phyloP scores from a whole-genome alignment of 2,113 vertebrate species.

The Erinaceus europaeus region DNA sequence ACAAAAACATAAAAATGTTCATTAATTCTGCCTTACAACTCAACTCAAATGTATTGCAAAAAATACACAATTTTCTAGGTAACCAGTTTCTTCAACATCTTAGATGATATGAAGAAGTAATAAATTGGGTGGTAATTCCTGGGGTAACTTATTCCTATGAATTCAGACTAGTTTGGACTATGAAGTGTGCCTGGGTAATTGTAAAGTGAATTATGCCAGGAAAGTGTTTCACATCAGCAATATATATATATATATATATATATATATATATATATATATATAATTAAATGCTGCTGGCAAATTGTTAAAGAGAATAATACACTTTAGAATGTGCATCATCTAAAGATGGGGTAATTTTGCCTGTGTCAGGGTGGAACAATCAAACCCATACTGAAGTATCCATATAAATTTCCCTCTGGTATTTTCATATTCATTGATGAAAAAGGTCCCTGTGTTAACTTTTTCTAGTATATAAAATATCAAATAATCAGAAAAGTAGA shows the following conservation, averaged over 20 bases:
- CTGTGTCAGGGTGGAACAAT: not conserved
- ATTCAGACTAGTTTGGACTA: constrained; percentile 35
- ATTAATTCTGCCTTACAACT: constrained; percentile 33
- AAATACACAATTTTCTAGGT: constrained; percentile 60
- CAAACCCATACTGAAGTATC: not conserved
- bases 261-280: not conserved
- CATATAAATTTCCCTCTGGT: not conserved
- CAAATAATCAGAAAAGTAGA: not conserved
- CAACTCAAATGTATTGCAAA: constrained; percentile 48
- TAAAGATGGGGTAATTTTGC: not conserved
- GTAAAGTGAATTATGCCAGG: constrained; percentile 60
- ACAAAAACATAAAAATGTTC: constrained; percentile 13
- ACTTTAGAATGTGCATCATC: constrained; percentile 2
- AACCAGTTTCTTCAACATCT: constrained; percentile 60
- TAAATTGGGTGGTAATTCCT: constrained; percentile 53
- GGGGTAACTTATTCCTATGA: constrained; percentile 41
- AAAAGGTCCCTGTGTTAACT: not conserved
- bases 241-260: not conserved
- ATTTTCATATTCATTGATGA: constrained; percentile 4
- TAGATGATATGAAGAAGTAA: constrained; percentile 37
- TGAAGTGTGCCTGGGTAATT: constrained; percentile 46
- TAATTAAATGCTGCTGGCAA: constrained; percentile 56
- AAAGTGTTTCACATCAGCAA: constrained; percentile 21
- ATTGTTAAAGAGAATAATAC: constrained; percentile 39
- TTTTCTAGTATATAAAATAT: not conserved